Percentiles rank a stretch among this genome's conserved stretches.
These are phyloP conservation scores for Oopsacas minuta DNA, from an alignment of 37 sponge, comb jelly and placozoan genomes.

Conservation along the genomic window DNA sequence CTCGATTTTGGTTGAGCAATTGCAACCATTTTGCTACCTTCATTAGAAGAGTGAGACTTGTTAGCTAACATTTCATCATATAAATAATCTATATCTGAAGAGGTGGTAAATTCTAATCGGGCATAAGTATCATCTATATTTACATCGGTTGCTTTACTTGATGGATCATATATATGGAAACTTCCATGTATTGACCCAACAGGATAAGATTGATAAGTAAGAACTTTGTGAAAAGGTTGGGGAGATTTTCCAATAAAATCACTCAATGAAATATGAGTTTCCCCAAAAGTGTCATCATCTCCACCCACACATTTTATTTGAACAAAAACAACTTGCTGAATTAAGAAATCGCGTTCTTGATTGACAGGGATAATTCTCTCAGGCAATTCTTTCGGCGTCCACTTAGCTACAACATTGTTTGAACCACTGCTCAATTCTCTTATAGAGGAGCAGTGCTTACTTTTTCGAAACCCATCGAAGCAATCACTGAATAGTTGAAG, in stretches of 20 bases:
- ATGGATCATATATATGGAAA: not conserved
- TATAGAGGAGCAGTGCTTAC: not conserved
- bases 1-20: not conserved
- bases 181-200: not conserved
- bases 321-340: not conserved
- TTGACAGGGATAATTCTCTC: not conserved
- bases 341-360: not conserved
- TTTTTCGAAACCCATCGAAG: not conserved
- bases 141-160: not conserved
- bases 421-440: not conserved
- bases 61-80: not conserved
- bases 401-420: not conserved
- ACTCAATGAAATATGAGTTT: not conserved
- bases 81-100: not conserved
- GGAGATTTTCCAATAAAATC: not conserved
- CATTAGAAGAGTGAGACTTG: too few species aligned
- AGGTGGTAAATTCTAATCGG: not conserved
- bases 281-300: slow-evolving; percentile 16
- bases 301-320: slow-evolving; percentile 8
- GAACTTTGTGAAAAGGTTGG: not conserved
- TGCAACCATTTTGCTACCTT: too few species aligned
- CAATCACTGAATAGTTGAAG: not conserved
- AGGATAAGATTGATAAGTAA: not conserved
- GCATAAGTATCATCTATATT: not conserved
- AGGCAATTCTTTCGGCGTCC: not conserved